Base-by-base conservation (phyloP, 2,888 invertebrate species). In the Ophonus ardosiacus region DNA sequence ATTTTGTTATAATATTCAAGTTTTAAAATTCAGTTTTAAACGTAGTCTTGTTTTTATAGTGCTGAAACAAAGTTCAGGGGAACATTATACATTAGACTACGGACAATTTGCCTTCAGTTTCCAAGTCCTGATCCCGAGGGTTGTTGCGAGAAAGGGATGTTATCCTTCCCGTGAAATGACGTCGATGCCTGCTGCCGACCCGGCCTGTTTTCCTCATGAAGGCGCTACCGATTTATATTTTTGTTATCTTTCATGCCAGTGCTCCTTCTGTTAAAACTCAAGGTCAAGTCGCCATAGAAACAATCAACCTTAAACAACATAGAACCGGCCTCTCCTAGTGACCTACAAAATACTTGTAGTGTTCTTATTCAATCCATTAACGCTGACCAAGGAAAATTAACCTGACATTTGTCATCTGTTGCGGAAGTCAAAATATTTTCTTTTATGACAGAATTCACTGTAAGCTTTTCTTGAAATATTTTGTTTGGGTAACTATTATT, bases 161-260 rank as follows among this genome's bases (percentile, higher is more conserved):
- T 3, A 31, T 59, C 59, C 5, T 2, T 17, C 59, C 18, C 17
- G 17, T 59, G 17, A 59, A 59, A 15, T 31, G 68, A 68, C 21
- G 43, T 13, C 21, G 76, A 21, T 56, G 76, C 3, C 24, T 8
- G 2, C 21, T 21, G 21, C 17, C 18, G 7, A 15, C 13, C 2
- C 43, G 17, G 76, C 43, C 38, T 76, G 56, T 56, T 76, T 76
- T 76, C 76, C 79, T 79, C 59, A 59, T 59, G 79, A 79, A 59
- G 59, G 79, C 56, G 38, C 59, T 31, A 13, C 79, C 57, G 38
- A 59, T 79, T 79, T 79, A 79, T 79, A 79, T 59, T 79, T 79
- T 79, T 79, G 17, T 79, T 79, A 79, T 79, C 79, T 79, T 59
- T 59, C 17, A 38, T 21, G 38, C 21, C 76, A 51, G 76, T 76